These are phyloP conservation scores for Beroe forskalii DNA, from an alignment of 37 sponge, comb jelly and placozoan species.

Conservation along the genomic window DNA sequence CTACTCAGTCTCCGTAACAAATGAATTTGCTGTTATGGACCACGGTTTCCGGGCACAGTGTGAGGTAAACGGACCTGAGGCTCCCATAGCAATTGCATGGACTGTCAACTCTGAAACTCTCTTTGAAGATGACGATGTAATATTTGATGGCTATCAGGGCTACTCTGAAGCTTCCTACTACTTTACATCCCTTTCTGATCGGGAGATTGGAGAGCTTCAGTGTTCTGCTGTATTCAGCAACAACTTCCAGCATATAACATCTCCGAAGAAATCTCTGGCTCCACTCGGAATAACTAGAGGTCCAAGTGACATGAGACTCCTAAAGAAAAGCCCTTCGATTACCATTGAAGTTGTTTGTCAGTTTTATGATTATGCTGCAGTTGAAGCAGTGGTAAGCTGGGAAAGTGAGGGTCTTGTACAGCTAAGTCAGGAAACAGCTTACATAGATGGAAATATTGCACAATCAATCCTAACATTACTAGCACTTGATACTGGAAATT, in stretches of 20 bases:
- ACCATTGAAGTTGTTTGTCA: not conserved
- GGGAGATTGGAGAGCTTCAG: not conserved
- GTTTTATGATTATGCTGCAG: slow-evolving; percentile 20
- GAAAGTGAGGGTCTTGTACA: not conserved
- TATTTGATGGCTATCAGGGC: not conserved
- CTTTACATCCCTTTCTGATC: not conserved
- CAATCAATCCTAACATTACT: not conserved
- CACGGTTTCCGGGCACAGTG: slow-evolving; percentile 1
- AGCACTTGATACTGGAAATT: not conserved
- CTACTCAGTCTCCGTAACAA: not conserved
- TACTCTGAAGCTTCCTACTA: not conserved
- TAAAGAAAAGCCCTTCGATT: not conserved
- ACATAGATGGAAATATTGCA: not conserved
- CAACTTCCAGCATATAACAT: not conserved
- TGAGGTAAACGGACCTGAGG: not conserved
- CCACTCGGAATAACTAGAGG: slow-evolving; percentile 13
- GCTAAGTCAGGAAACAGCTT: not conserved
- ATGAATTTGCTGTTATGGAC: not conserved
- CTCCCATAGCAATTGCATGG: not conserved
- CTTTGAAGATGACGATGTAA: not conserved
- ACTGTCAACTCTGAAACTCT: not conserved
- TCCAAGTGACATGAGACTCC: not conserved
- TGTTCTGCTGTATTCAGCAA: not conserved
- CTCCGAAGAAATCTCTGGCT: not conserved
- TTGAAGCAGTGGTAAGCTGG: not conserved